These are phyloP conservation scores for Ifrita kowaldi DNA, from an alignment of 2,113 vertebrate species.

Conservation along the genomic window DNA sequence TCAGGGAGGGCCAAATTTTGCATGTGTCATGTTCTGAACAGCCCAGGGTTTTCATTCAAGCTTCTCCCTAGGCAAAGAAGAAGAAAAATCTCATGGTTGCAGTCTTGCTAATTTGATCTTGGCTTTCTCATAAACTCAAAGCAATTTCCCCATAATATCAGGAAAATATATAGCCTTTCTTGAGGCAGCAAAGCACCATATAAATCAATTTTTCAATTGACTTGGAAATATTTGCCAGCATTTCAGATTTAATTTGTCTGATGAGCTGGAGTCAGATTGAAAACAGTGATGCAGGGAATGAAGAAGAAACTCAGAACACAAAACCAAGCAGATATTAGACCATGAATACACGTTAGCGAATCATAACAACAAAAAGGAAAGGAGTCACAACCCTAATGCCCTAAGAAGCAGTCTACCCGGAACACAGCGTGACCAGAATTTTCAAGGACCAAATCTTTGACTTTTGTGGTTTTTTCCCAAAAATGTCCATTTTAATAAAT, in stretches of 20 bases:
- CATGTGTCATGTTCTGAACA: background rate
- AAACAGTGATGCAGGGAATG: background rate
- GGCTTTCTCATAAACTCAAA: background rate
- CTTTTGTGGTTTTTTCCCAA: accelerated
- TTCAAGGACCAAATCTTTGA: background rate
- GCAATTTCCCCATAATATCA: background rate
- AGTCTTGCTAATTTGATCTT: background rate
- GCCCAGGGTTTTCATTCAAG: background rate
- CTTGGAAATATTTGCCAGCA: background rate
- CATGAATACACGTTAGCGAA: background rate
- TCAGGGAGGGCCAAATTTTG: background rate
- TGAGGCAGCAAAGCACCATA: background rate
- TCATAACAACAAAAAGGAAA: background rate
- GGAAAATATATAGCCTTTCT: background rate
- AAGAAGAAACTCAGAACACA: background rate
- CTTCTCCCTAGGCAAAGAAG: background rate
- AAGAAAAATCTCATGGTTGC: background rate
- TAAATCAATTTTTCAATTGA: background rate
- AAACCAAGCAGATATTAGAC: background rate
- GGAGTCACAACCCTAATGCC: background rate
- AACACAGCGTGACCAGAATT: background rate
- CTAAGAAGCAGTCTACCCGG: background rate
- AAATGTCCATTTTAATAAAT: background rate
- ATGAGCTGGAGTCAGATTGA: background rate
- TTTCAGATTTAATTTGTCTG: background rate